phyloP scores from a whole-genome alignment of 2,888 invertebrate species.

The Agonopterix arenella region DNA sequence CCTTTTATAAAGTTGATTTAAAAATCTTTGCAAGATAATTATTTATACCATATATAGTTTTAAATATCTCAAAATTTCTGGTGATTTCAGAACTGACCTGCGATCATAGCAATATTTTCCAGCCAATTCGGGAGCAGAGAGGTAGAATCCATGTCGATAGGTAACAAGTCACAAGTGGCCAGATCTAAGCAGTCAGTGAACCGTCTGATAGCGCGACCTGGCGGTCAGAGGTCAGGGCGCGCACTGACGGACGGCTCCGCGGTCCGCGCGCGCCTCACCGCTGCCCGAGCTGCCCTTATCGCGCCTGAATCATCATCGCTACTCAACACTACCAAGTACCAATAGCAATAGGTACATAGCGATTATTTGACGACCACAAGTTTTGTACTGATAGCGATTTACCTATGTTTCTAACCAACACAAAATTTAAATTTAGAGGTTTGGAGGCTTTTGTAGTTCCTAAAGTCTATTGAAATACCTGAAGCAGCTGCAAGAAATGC shows the following conservation, averaged over 20 bases:
- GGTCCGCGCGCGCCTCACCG: constrained; percentile 11
- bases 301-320: constrained; percentile 4
- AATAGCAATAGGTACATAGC: too few species aligned
- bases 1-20: too few species aligned
- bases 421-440: too few species aligned
- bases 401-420: too few species aligned
- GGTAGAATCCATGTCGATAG: constrained; percentile 29
- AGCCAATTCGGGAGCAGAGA: constrained; percentile 42
- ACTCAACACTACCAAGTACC: background rate
- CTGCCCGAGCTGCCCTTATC: constrained; percentile 19
- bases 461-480: too few species aligned
- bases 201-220: constrained; percentile 27
- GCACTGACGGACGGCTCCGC: constrained; percentile 28
- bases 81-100: constrained; percentile 24
- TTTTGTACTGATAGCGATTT: too few species aligned
- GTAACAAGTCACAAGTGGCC: background rate
- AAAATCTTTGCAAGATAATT: too few species aligned
- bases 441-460: too few species aligned
- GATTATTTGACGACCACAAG: too few species aligned
- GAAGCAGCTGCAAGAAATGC: too few species aligned
- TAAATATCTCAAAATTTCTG: too few species aligned
- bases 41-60: too few species aligned
- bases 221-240: constrained; percentile 60
- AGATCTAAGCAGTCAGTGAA: constrained; percentile 4
- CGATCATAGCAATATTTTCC: constrained; percentile 43